These are phyloP conservation scores for Garrulus glandarius DNA, from an alignment of 2,797 vertebrate species.

Conservation along the genomic window DNA sequence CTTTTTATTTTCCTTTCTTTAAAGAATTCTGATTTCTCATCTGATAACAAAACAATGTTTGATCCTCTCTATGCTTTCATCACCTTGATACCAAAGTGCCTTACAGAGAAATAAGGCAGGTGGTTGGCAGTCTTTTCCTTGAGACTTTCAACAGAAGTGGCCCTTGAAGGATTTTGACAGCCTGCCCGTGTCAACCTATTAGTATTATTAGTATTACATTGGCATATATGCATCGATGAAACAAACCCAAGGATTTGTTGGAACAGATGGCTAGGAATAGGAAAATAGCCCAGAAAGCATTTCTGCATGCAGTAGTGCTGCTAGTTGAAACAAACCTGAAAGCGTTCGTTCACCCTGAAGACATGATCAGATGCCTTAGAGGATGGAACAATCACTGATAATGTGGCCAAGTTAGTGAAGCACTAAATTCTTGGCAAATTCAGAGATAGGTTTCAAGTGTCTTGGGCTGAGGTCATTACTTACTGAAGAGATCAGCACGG, in stretches of 20 bases:
- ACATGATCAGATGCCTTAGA: background rate
- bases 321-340: background rate
- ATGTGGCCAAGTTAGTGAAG: background rate
- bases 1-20: background rate
- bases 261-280: constrained; percentile 24
- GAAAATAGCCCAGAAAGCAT: background rate
- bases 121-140: background rate
- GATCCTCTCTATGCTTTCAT: background rate
- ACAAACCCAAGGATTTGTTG: background rate
- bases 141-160: background rate
- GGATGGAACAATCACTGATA: background rate
- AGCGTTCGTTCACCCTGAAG: background rate
- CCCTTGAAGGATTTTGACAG: background rate
- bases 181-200: background rate
- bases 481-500: background rate
- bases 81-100: background rate
- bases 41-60: background rate
- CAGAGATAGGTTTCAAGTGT: background rate
- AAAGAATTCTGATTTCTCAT: background rate
- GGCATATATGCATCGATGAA: background rate
- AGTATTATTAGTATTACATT: background rate
- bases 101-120: background rate
- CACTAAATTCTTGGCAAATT: background rate
- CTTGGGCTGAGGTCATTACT: background rate
- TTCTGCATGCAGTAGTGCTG: background rate